phyloP scores from a whole-genome alignment of 2,113 vertebrate genomes.

The Sminthopsis crassicaudata region DNA sequence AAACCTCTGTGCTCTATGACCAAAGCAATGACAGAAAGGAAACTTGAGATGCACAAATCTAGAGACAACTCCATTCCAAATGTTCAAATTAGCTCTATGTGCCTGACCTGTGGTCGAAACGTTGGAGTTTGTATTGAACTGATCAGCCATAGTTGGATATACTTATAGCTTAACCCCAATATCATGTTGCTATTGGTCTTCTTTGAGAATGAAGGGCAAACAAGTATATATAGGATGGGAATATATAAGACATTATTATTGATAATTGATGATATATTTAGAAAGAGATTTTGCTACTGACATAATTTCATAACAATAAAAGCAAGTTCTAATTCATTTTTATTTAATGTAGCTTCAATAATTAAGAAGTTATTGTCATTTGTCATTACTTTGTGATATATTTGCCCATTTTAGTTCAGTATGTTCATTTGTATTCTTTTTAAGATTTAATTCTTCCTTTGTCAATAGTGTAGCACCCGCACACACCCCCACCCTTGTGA shows the following conservation, averaged over 20 bases:
- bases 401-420: not conserved
- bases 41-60: too few relatives aligned
- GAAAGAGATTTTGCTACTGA: not conserved
- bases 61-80: too few relatives aligned
- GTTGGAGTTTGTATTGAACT: too few relatives aligned
- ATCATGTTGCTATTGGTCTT: too few relatives aligned
- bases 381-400: not conserved
- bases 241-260: not conserved
- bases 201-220: too few relatives aligned
- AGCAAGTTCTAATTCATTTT: not conserved
- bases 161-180: too few relatives aligned
- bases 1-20: not conserved
- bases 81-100: too few relatives aligned
- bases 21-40: too few relatives aligned
- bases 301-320: not conserved
- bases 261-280: not conserved
- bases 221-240: not conserved
- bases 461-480: not conserved
- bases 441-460: conserved; percentile 24
- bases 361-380: not conserved
- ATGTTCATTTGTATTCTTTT: not conserved
- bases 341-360: not conserved
- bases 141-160: too few relatives aligned
- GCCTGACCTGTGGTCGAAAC: too few relatives aligned
- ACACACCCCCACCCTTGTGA: not conserved